phyloP scores from a whole-genome alignment of 2,113 vertebrate genomes.

The Hydrochoerus hydrochaeris region DNA sequence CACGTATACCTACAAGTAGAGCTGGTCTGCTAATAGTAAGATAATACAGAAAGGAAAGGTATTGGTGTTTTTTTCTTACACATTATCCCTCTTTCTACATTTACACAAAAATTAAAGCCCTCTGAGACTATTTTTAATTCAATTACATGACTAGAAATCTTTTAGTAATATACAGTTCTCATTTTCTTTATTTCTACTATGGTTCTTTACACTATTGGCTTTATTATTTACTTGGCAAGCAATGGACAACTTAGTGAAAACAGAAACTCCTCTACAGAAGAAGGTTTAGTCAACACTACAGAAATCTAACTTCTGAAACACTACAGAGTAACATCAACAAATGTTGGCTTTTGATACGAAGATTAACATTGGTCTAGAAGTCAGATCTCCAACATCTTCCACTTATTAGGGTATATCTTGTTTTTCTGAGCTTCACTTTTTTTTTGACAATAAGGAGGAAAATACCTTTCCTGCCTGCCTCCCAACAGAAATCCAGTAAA shows the following conservation, averaged over 20 bases:
- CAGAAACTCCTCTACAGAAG: conserved; percentile 50
- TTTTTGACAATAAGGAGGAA: conserved; percentile 55
- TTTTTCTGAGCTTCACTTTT: conserved; percentile 58
- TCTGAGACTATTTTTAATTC: conserved; percentile 50
- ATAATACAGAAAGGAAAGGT: conserved; percentile 19
- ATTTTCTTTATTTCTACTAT: conserved; percentile 55
- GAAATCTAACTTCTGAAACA: conserved; percentile 65
- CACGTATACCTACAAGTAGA: conserved; percentile 68
- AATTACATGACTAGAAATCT: conserved; percentile 47
- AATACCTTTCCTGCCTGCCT: conserved; percentile 50
- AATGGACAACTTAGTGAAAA: conserved; percentile 44
- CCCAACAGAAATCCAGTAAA: conserved; percentile 15
- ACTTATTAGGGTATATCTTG: conserved; percentile 50
- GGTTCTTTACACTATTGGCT: conserved; percentile 6
- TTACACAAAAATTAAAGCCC: not conserved
- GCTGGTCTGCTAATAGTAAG: conserved; percentile 55
- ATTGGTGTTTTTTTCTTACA: not conserved
- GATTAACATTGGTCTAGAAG: conserved; percentile 53
- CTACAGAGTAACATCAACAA: conserved; percentile 29
- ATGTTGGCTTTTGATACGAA: conserved; percentile 29
- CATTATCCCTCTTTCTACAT: not conserved
- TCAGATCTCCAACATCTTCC: conserved; percentile 9
- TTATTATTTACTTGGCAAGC: conserved; percentile 52
- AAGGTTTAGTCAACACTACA: conserved; percentile 30
- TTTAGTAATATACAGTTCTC: conserved; percentile 42